Evolutionary conservation across 2,113 vertebrate species (phyloP), one percentile per base, ranked within the genome.

Genomic region (Orcinus orca): DNA sequence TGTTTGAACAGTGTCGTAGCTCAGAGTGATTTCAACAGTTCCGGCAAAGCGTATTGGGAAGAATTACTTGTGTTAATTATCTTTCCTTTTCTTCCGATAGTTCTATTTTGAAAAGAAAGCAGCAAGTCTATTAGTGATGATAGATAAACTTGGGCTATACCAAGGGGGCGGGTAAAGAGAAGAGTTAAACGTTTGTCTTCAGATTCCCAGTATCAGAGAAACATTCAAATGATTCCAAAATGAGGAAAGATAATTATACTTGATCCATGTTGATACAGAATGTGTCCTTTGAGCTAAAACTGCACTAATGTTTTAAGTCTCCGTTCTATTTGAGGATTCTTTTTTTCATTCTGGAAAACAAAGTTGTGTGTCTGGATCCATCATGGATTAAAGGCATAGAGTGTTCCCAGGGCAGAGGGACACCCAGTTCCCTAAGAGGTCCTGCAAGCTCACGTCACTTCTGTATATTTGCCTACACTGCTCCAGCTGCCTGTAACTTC

Each of bases 61-160:
- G 60, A 36, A 41, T 31, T 44, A 38, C 23, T 44, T 55, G 29
- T 95, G 33, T 67, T 95, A 58, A 67, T 93, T 74, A 58, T 67
- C 38, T 79, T 36, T 26, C 10, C n/a, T 65, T 77, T 41, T 67
- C n/a, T 87, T 96, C 71, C 60, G 55, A 11, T 21, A 36, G 14
- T n/a, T 17, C n/a, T 70, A 8, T 25, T 74, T 47, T 36, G 80
- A 83, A 67, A 76, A 88, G 93, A 87, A 93, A 90, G 31, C 5
- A 44, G 3, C 8, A n/a, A 29, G 20, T 82, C 44, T 89, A 60
- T 80, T 50, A 92, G 18, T 38, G 60, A 58, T 31, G 15, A 26
- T 94, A 29, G 31, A 41, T 31, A 36, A 73, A 55, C 20, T 4
- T 23, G 18, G 50, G 2, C 23, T 20, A 29, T 65, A 58, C 36